Conservation (phyloP, 2,888 invertebrate species). For the Leucozona laternaria region DNA sequence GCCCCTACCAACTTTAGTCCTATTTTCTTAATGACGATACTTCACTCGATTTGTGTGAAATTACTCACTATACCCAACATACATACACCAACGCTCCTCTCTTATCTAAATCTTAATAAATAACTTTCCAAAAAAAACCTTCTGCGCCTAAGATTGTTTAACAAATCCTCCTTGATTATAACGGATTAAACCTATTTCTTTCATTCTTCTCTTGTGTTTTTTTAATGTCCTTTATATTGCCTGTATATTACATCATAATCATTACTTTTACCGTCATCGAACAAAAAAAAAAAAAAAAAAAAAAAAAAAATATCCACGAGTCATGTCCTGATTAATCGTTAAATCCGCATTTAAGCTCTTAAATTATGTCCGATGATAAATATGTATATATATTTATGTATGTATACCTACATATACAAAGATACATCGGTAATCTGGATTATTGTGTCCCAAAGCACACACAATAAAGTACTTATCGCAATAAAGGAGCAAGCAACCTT, state of each 20-base stretch:
- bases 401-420: neutral
- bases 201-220: neutral
- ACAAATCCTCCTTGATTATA: neutral
- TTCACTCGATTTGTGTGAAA: neutral
- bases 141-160: neutral
- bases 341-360: slow-evolving; percentile 49
- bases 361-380: slow-evolving; percentile 46
- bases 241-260: slow-evolving; percentile 17
- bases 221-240: neutral
- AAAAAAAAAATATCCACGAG: slow-evolving; percentile 1
- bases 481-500: slow-evolving; percentile 18
- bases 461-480: slow-evolving; percentile 35
- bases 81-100: neutral
- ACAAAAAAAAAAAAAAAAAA: slow-evolving; percentile 12
- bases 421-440: slow-evolving; percentile 43
- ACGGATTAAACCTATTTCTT: neutral
- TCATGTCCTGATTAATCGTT: slow-evolving; percentile 60
- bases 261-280: slow-evolving; percentile 27
- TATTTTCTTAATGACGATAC: too few relatives aligned
- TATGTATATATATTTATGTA: neutral
- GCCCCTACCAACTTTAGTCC: too few relatives aligned
- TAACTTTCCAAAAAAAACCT: neutral
- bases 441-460: neutral
- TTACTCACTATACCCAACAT: too few relatives aligned
- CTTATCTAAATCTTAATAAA: neutral